Percentiles rank a stretch among this genome's conserved stretches.
Evolutionary conservation across 2,888 invertebrate genomes (phyloP).

Genomic region (Diaperis boleti): DNA sequence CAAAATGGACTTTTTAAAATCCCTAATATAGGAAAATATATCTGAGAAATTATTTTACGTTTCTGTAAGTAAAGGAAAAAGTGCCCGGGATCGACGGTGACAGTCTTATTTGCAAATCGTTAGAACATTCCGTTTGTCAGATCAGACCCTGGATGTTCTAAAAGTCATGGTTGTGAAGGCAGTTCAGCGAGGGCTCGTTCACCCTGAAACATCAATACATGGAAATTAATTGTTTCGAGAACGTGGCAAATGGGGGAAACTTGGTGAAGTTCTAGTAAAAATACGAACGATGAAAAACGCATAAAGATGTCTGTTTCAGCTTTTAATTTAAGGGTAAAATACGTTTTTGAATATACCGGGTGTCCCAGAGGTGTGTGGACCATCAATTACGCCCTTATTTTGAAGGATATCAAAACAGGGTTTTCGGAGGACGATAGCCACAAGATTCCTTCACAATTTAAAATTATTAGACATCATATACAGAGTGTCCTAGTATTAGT

Average conservation of each 20-base stretch:
- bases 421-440: no score
- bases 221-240: slow-evolving; percentile 21
- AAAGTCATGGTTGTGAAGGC: slow-evolving; percentile 13
- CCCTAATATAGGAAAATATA: neutral
- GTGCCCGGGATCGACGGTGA: slow-evolving; percentile 20
- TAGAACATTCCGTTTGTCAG: slow-evolving; percentile 33
- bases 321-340: no score
- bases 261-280: neutral
- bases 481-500: no score
- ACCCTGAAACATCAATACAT: slow-evolving; percentile 20
- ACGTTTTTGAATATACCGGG: no score
- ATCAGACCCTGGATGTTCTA: slow-evolving; percentile 22
- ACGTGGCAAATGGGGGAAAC: neutral
- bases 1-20: neutral
- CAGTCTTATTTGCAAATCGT: slow-evolving; percentile 35
- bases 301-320: no score
- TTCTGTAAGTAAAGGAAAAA: no score
- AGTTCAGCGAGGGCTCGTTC: slow-evolving; percentile 17
- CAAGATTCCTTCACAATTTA: no score
- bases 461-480: no score
- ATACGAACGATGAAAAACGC: no score
- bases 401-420: no score
- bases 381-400: no score
- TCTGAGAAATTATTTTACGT: slow-evolving; percentile 13
- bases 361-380: no score